These are phyloP conservation scores for Luperina testacea DNA, from an alignment of 2,888 invertebrate genomes.

Conservation along the genomic window DNA sequence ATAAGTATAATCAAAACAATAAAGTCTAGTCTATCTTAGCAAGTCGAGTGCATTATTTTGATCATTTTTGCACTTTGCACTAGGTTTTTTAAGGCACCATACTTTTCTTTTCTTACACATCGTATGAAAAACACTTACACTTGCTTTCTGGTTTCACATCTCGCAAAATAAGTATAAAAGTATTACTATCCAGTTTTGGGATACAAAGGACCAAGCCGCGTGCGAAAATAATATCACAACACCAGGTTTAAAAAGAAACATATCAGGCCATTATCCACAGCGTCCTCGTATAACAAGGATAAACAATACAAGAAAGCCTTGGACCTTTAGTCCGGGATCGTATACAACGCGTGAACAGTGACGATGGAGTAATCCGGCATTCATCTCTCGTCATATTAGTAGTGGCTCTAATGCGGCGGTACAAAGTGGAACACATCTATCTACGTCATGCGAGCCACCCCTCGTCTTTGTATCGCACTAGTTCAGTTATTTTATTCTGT, in stretches of 20 bases:
- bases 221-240: not conserved
- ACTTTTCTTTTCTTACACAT: too few species aligned
- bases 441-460: constrained; percentile 67
- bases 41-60: not conserved
- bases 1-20: constrained; percentile 1
- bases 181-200: not conserved
- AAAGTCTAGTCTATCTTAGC: not conserved
- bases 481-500: constrained; percentile 19
- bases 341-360: constrained; percentile 70
- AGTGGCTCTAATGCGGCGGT: constrained; percentile 77
- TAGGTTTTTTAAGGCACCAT: not conserved
- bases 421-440: constrained; percentile 81
- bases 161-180: not conserved
- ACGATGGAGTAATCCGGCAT: constrained; percentile 79
- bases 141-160: too few species aligned
- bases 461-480: constrained; percentile 44
- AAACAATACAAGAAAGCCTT: constrained; percentile 58
- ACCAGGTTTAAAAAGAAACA: constrained; percentile 46
- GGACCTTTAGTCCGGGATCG: constrained; percentile 44
- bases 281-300: constrained; percentile 41
- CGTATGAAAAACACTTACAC: not conserved
- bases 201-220: not conserved
- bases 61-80: not conserved
- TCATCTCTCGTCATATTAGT: constrained; percentile 85
- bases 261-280: constrained; percentile 26